Base-by-base conservation (phyloP, 2,888 invertebrate genomes). In the Drosophila rellima region DNA sequence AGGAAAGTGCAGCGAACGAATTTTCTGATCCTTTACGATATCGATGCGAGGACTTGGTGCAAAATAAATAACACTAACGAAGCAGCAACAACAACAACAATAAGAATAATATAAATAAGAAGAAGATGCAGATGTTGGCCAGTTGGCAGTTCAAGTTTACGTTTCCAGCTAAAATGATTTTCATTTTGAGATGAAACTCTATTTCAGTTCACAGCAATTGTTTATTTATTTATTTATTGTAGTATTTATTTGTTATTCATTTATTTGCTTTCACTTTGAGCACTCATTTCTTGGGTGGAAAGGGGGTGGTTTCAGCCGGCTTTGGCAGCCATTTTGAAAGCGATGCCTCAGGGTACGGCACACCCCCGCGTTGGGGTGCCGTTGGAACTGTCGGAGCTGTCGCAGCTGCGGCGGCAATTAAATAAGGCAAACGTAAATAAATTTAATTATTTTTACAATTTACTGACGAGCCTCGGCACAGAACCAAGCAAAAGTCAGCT, bases 381-480 rank as follows among this genome's bases (percentile, higher is more conserved):
- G 23, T 1, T 23, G 23, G 23, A 26, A 7, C 7, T 26, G 26
- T 26, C 7, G 29, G n/a, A 39, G 42, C 7, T 45, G 67, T 65
- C 72, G 61, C 78, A 78, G 78, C 78, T 80, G 70, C 65, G 65
- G 55, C 45, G 62, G 65, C 89, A 82, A 88, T 80, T 86, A 88
- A 88, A 74, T 74, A 68, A 80, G 55, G 63, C 73, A 62, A 85
- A 88, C 68, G 86, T 60, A 86, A 80, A 71, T 78, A 88, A 88
- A 82, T 86, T 80, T 82, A 83, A 82, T 88, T 82, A 82, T 82
- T 77, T 86, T 86, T 78, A 69, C 86, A 82, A 88, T 82, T 80
- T 85, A 65, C 76, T 59, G 75, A 42, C 51, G 68, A 68, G 60
- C 26, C 69, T 33, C 39, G 23, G 33, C 59, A 13, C 8, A 52